Conservation (phyloP, 2,888 invertebrate genomes). For the Calameuta idolon region DNA sequence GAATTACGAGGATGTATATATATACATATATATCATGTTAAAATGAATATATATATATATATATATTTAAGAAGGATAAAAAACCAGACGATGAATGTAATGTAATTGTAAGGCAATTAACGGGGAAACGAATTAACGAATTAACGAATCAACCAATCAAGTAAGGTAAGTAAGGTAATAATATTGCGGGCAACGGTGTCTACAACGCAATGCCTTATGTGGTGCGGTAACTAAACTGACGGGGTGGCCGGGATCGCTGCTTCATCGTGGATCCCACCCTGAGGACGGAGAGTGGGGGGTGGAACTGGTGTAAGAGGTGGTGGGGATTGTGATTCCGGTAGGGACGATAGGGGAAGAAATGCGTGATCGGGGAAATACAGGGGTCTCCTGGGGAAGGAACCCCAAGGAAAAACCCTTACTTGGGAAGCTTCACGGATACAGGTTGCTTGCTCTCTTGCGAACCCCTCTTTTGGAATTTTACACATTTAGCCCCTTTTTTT, state of each 20-base stretch:
- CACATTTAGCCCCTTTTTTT: background rate
- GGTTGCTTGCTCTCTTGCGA: background rate
- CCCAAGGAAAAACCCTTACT: background rate
- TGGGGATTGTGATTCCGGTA: conserved; percentile 18
- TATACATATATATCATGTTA: background rate
- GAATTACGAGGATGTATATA: conserved; percentile 23
- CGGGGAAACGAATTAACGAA: conserved; percentile 24
- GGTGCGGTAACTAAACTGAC: conserved; percentile 67
- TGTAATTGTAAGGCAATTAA: conserved; percentile 9
- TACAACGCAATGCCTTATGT: conserved; percentile 67
- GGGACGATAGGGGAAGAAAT: background rate
- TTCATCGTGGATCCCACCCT: conserved; percentile 11
- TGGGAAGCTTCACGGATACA: background rate
- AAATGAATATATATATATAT: background rate
- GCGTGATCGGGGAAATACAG: background rate
- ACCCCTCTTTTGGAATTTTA: background rate
- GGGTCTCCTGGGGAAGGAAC: background rate
- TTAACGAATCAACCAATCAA: conserved; percentile 28
- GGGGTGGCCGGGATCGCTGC: conserved; percentile 43
- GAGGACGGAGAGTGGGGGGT: background rate
- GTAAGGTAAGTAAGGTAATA: conserved; percentile 58
- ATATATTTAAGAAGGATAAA: background rate
- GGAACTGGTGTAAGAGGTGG: conserved; percentile 5
- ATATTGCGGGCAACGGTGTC: conserved; percentile 66
- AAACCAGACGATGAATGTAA: conserved; percentile 6